phyloP scores from a whole-genome alignment of 30 jellyfish, hydroid and myxozoan species.

The Hydra vulgaris region DNA sequence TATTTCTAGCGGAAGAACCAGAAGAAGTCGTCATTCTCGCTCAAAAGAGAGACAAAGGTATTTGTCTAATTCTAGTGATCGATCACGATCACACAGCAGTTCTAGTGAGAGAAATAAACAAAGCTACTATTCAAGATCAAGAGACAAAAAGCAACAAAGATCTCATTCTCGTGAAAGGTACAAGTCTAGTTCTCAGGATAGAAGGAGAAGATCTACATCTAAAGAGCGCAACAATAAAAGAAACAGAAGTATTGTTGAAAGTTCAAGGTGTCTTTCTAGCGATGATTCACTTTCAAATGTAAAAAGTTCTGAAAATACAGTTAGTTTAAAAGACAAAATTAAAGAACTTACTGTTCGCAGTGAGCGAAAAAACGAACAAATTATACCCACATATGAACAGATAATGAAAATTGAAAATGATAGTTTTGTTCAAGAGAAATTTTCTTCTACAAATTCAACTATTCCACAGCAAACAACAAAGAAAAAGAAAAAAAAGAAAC shows the following conservation, averaged over 20 bases:
- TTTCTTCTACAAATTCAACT: conserved; percentile 11
- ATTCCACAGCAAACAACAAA: conserved; percentile 9
- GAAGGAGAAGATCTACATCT: neutral
- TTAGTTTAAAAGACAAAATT: conserved; percentile 14
- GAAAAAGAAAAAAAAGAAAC: conserved; percentile 17
- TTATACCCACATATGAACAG: conserved; percentile 19
- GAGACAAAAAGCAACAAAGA: conserved; percentile 12
- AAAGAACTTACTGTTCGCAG: conserved; percentile 9
- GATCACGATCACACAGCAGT: conserved; percentile 22
- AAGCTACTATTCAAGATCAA: conserved; percentile 13
- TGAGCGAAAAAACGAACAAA: conserved; percentile 6
- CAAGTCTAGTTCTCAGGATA: conserved; percentile 14
- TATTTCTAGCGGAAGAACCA: conserved; percentile 17
- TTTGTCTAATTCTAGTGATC: conserved; percentile 10
- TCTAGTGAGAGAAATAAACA: conserved; percentile 17
- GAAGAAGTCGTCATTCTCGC: conserved; percentile 14
- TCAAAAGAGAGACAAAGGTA: conserved; percentile 15
- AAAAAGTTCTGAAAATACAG: neutral
- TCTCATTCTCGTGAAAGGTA: conserved; percentile 11
- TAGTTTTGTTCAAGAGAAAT: conserved; percentile 14
- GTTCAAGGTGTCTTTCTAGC: neutral
- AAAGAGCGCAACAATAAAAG: conserved; percentile 7
- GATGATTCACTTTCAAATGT: neutral
- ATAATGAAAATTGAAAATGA: conserved; percentile 20
- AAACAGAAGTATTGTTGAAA: neutral